phyloP scores from a whole-genome alignment of 1,140 invertebrate genomes.

The Drosophila pruinosa region DNA sequence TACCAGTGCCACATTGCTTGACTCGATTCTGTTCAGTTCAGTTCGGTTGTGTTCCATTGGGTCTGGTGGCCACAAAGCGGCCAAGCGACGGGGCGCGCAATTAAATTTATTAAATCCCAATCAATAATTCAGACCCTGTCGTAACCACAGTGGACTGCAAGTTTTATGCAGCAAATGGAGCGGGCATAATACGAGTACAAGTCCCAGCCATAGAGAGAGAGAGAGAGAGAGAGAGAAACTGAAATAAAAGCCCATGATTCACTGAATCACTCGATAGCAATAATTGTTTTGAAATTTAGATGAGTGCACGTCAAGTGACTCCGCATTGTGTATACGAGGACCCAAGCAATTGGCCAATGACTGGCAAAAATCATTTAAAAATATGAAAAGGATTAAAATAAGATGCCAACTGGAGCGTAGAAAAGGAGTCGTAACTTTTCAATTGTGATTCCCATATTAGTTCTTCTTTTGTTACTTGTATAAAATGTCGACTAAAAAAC shows the following conservation, averaged over 20 bases:
- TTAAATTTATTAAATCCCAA: conserved; percentile 69
- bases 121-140: conserved; percentile 59
- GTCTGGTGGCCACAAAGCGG: conserved; percentile 13
- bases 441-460: too few species aligned
- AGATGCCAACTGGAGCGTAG: too few species aligned
- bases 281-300: conserved; percentile 2
- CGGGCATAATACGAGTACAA: not conserved
- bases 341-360: not conserved
- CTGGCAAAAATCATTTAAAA: too few species aligned
- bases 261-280: not conserved
- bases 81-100: conserved; percentile 36
- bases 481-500: too few species aligned
- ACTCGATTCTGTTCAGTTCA: not conserved
- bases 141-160: conserved; percentile 33
- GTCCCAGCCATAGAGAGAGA: not conserved
- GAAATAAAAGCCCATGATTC: not conserved
- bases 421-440: too few species aligned
- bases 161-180: conserved; percentile 16
- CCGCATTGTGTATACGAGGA: not conserved
- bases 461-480: too few species aligned
- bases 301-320: too few species aligned
- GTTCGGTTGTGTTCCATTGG: not conserved
- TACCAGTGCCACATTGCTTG: not conserved
- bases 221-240: not conserved
- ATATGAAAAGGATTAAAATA: too few species aligned